Evolutionary conservation across 1,140 invertebrate genomes (phyloP), one percentile per base, ranked within the genome.

Genomic region (Helicorthomorpha holstii): DNA sequence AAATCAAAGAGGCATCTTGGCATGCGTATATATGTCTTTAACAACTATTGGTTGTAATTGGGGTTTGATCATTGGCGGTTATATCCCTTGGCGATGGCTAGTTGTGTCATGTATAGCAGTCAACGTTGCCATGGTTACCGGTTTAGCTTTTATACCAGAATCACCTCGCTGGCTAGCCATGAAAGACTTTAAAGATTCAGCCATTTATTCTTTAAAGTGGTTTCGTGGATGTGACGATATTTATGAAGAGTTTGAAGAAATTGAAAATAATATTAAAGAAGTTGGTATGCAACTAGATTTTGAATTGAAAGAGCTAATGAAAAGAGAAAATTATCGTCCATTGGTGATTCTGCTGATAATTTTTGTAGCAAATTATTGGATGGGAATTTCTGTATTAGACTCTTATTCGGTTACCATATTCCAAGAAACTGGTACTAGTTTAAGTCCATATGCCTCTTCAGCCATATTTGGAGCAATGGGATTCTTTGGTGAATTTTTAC

Each of bases 281-380:
- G n/a, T n/a, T 50, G 43, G 42, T 48, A 50, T 63, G 38, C 50
- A 61, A 3, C 44, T 1, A 60, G 48, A 0, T 25, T 25, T 21
- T 25, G 57, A 46, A 2, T n/a, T 48, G 3, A 54, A 27, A 14
- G 24, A 45, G 14, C 29, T 55, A n/a, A 16, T 42, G 1, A 4
- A 27, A 48, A 19, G 16, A 21, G 10, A 16, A n/a, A 25, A 19
- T 7, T 59, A 56, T 23, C 80, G 74, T 60, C 82, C 82, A 0
- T 66, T 87, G 16, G 63, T 85, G 4, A 78, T 87, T 29, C 77
- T 78, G n/a, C 69, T 89, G 1, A 76, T 78, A 0, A 72, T 85
- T 46, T 84, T 91, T 78, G 71, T 80, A 59, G 84, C 89, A 65
- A 87, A 91, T 62, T 80, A 84, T 58, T 60, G 79, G 24, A 74